Evolutionary conservation across 2,888 invertebrate genomes (phyloP).

Genomic region (Rhorus exstirpatorius): DNA sequence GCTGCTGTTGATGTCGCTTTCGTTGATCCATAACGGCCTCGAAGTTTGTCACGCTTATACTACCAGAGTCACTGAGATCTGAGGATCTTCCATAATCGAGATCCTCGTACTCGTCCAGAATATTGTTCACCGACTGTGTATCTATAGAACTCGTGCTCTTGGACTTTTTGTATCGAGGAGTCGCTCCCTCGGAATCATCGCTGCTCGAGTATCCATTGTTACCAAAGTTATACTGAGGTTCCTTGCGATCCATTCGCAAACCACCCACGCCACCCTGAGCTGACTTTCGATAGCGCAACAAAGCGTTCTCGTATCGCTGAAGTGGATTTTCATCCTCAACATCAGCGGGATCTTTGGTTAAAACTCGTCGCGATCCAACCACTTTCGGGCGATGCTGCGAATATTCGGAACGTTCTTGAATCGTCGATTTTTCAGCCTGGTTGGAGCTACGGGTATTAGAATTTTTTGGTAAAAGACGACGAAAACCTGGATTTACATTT

Average conservation of each 20-base stretch:
- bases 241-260: constrained; percentile 65
- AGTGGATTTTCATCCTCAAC: constrained; percentile 71
- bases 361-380: constrained; percentile 46
- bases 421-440: constrained; percentile 30
- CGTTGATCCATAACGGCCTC: constrained; percentile 79
- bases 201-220: constrained; percentile 79
- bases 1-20: constrained; percentile 71
- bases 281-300: constrained; percentile 75
- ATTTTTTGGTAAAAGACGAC: constrained; percentile 38
- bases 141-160: constrained; percentile 82
- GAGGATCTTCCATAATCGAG: constrained; percentile 79
- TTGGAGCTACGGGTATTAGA: constrained; percentile 1
- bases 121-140: constrained; percentile 82
- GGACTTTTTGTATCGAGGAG: constrained; percentile 76
- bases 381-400: constrained; percentile 23
- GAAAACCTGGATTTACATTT: constrained; percentile 37
- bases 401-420: constrained; percentile 37
- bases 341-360: constrained; percentile 47
- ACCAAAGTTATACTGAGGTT: constrained; percentile 70
- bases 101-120: constrained; percentile 82
- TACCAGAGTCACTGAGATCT: constrained; percentile 80
- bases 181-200: constrained; percentile 79
- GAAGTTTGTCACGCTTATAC: constrained; percentile 79
- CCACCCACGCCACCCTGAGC: constrained; percentile 69
- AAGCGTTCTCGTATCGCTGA: constrained; percentile 76